A percentile compares a stretch with the other conserved stretches of the same genome.
These are phyloP conservation scores for Agapornis roseicollis DNA, from an alignment of 2,113 vertebrate species.

Conservation along the genomic window DNA sequence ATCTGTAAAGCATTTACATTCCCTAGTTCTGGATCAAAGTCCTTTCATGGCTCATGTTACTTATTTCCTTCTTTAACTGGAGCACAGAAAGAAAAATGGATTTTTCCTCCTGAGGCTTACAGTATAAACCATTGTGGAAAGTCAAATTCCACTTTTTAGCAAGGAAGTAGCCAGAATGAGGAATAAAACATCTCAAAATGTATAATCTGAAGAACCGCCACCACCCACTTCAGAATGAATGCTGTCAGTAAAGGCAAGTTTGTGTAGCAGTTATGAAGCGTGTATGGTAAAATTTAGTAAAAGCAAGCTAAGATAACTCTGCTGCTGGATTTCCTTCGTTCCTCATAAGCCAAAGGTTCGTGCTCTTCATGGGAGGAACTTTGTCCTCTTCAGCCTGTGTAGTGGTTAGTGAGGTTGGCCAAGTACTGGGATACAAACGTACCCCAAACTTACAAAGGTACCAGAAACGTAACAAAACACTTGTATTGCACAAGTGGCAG, in stretches of 20 bases:
- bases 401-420: neutral
- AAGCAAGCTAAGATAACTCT: neutral
- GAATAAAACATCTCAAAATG: neutral
- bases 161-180: neutral
- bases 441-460: neutral
- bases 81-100: constrained; percentile 25
- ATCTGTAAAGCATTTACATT: constrained; percentile 73
- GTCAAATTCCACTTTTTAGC: neutral
- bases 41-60: constrained; percentile 63
- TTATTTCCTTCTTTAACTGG: constrained; percentile 62
- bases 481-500: neutral
- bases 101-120: constrained; percentile 20
- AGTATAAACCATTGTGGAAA: neutral
- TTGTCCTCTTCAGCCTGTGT: neutral
- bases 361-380: neutral
- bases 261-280: neutral
- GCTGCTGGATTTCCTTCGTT: neutral
- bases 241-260: neutral
- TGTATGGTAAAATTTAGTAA: neutral
- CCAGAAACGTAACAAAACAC: neutral
- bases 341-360: neutral
- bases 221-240: neutral
- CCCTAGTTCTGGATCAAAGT: constrained; percentile 65
- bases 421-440: neutral
- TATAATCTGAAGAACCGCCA: neutral